These are phyloP conservation scores for Crossaster papposus DNA, from an alignment of 53 echinoderm and acorn worm species.

Conservation along the genomic window DNA sequence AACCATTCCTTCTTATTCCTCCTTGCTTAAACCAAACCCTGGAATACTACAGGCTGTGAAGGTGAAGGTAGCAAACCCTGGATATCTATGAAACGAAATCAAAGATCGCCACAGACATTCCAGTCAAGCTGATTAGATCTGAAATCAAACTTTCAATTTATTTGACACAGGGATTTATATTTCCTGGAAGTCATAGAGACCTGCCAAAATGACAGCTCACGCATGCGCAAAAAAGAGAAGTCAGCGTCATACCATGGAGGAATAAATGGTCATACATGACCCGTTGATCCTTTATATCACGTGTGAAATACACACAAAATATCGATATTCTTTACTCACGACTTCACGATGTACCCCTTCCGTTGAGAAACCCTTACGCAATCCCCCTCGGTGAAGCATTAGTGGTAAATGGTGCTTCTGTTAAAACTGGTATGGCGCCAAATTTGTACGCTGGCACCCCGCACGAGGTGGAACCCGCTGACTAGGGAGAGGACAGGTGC, in stretches of 20 bases:
- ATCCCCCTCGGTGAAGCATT: constrained; percentile 52
- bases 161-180: too few relatives aligned
- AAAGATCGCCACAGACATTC: too few relatives aligned
- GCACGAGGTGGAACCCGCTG: constrained; percentile 32
- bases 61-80: too few relatives aligned
- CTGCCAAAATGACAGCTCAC: background rate
- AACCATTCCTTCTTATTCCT: too few relatives aligned
- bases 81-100: too few relatives aligned
- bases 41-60: background rate
- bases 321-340: background rate
- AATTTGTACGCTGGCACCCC: constrained; percentile 62
- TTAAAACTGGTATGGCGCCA: constrained; percentile 55
- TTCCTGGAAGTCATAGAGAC: background rate
- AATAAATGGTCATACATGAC: constrained; percentile 1
- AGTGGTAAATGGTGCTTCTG: constrained; percentile 60
- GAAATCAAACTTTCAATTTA: too few relatives aligned
- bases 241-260: constrained; percentile 2
- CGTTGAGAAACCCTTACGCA: constrained; percentile 35
- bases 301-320: constrained; percentile 38
- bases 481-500: constrained; percentile 52
- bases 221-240: background rate
- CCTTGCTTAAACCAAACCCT: background rate
- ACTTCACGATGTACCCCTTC: constrained; percentile 13
- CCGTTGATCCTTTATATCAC: constrained; percentile 11
- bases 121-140: too few relatives aligned